Base-by-base conservation (phyloP, 1,140 invertebrate genomes). In the Mactra quadrangularis region DNA sequence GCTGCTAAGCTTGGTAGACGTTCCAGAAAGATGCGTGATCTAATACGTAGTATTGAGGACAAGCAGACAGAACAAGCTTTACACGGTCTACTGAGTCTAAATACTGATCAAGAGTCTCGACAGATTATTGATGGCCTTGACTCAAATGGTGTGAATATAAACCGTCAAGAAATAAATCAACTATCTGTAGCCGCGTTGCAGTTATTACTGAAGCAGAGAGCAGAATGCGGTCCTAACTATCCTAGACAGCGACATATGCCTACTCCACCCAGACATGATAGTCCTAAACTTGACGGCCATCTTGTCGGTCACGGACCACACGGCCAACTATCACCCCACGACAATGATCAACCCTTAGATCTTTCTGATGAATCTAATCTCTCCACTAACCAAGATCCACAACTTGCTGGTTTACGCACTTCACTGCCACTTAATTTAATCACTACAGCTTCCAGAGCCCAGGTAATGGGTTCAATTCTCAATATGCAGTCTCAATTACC, bases 1-100 rank as follows among this genome's bases (percentile, higher is more conserved):
- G 92, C 92, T 84, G 92, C 92, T 17, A 93, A 93, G 62, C 87
- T 93, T 53, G 92, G 92, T 17, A 79, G 92, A 22, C 82, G 92
- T 17, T 93, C 92, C 11, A 85, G 91, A 13, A 92, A 93, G 74
- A 93, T 93, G 92, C 84, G 91, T 47, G 92, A 93, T 71, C 90
- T 92, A 88, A 93, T 93, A 31, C 86, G 89, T 27, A 92, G 89
- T 64, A 92, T 93, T 52, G 92, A 93, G 76, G 92, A 93, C 82
- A 90, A 90, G 9, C 91, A 92, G 87, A 93, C 91, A 53, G 91
- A 92, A 38, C 92, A 93, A 82, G 92, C 92, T 6, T 71, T 93
- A 22, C 92, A 93, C 75, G 92, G 92, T 38, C 86, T 93, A 13
- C 86, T 93, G 29, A 93, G 92, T 87, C 86, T 93, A 6, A 92